Conservation (phyloP, 2,797 vertebrate genomes). For the Pipistrellus kuhlii region DNA sequence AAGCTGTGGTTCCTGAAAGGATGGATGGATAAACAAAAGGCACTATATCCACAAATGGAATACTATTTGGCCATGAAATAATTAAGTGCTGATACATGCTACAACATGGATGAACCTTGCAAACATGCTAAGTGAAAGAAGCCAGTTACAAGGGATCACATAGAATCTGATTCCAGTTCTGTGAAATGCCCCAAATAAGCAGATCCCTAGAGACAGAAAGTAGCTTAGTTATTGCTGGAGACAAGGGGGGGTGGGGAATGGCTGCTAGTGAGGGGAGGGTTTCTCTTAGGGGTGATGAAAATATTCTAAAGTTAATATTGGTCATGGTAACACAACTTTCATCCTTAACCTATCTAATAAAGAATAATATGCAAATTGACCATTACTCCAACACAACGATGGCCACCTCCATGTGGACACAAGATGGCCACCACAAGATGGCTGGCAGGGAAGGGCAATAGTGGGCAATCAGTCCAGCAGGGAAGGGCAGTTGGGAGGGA, state of each 20-base stretch:
- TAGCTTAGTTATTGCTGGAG: background rate
- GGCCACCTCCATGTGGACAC: too few relatives aligned
- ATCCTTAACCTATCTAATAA: background rate
- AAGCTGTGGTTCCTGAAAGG: background rate
- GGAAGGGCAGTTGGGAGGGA: rapidly evolving
- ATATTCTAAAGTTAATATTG: background rate
- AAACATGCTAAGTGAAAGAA: background rate
- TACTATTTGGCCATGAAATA: background rate
- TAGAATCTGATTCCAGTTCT: background rate
- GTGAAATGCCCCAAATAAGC: background rate
- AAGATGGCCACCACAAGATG: too few relatives aligned
- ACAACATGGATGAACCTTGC: background rate
- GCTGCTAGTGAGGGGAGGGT: background rate
- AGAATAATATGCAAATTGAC: too few relatives aligned
- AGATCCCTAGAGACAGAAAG: background rate
- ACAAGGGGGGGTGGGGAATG: too few relatives aligned
- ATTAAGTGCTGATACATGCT: background rate
- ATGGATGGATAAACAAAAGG: conserved; percentile 4
- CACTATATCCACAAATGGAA: background rate
- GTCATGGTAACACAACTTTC: background rate
- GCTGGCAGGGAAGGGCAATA: too few relatives aligned
- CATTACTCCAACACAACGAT: too few relatives aligned
- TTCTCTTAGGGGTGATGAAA: background rate
- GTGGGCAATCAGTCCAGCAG: rapidly evolving
- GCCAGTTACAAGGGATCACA: background rate